Evolutionary conservation across 2,797 vertebrate genomes (phyloP), one percentile per base, ranked within the genome.

Genomic region (Manis pentadactyla): DNA sequence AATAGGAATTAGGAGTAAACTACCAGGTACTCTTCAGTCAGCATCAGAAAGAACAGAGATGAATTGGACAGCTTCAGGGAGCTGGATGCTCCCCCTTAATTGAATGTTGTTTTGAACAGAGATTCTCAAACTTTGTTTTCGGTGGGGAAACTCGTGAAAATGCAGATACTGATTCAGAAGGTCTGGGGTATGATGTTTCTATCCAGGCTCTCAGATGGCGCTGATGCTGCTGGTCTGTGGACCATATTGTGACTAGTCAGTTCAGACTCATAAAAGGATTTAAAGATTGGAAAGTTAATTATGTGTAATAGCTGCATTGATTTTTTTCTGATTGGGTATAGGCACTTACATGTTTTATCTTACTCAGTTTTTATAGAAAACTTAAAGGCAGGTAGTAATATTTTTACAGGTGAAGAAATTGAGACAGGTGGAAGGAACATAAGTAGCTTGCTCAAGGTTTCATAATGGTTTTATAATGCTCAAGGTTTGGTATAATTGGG

Each of bases 341-440:
- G 49, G 29, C 5, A 68, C 39, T 88, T 68, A 63, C 25, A 49
- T 31, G 17, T 42, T 69, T 87, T 94, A 61, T 79, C 75, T 93
- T 93, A 87, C 51, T 92, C 90, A 82, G 59, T 93, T 96, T 92
- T 93, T 78, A 84, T 21, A 90, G 81, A 77, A 82, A 84, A 82
- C 31, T 34, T 93, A 10, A 68, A 57, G n/a, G 34, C 92, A 85
- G 84, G 37, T 90, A 10, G 37, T 93, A 74, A 68, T 91, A 86
- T 64, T 88, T 95, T 87, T 94, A 73, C 19, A 77, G 77, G 55
- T 96, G 71, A 64, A 31, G 46, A 84, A 73, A 69, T 82, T 90
- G 83, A 93, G 55, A 74, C 15, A 25, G 2, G 27, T 17, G 55
- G 13, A 79, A n/a, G 55, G 13, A 79, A n/a, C 27, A 57, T 92